Percentiles rank a stretch among this genome's conserved stretches.
Conservation (phyloP, 2,797 vertebrate genomes). For the Todus mexicanus region DNA sequence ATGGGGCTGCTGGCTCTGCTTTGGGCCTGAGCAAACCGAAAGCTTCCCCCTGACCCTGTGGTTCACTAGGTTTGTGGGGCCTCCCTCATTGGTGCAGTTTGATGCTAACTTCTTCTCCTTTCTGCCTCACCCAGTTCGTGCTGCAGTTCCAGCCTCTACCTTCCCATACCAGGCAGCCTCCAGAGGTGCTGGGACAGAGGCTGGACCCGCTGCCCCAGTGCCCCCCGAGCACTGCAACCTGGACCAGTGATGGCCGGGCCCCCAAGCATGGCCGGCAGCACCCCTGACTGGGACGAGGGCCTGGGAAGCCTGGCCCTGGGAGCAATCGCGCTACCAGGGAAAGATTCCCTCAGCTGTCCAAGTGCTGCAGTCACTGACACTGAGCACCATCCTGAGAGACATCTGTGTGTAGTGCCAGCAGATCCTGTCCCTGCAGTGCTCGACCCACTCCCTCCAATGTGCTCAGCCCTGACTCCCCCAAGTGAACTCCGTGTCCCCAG, state of each 20-base stretch:
- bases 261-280: not conserved
- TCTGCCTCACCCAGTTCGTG: not conserved
- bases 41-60: not conserved
- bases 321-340: not conserved
- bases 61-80: not conserved
- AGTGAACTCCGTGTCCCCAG: not conserved
- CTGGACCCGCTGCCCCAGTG: not conserved
- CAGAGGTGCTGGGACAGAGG: slow-evolving; percentile 22
- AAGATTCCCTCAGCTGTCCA: not conserved
- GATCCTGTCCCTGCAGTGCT: not conserved
- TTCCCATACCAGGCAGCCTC: not conserved
- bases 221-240: not conserved
- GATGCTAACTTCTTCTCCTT: not conserved
- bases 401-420: not conserved
- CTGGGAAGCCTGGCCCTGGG: not conserved
- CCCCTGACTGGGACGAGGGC: not conserved
- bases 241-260: not conserved
- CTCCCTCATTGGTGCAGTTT: not conserved
- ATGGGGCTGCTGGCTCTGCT: fast-evolving
- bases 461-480: not conserved
- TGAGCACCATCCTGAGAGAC: not conserved
- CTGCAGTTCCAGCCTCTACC: not conserved
- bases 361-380: not conserved
- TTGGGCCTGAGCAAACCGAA: not conserved
- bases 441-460: not conserved